Conservation (phyloP, 1,140 invertebrate species). For the Dendrolimus punctatus region DNA sequence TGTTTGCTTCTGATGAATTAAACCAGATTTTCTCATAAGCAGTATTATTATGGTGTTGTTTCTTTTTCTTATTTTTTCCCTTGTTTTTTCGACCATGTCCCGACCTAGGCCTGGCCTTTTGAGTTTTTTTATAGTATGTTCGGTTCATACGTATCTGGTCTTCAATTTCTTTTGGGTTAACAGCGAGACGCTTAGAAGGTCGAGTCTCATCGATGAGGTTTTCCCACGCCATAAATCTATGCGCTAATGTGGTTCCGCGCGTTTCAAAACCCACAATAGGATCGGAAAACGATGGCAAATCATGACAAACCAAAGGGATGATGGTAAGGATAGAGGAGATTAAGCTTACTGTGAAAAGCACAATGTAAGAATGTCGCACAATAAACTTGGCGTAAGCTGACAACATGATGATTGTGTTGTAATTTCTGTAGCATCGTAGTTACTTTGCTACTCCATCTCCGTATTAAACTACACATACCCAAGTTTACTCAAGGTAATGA, state of each 20-base stretch:
- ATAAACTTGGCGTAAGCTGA: conserved; percentile 76
- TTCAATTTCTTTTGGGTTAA: conserved; percentile 80
- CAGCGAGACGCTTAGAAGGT: conserved; percentile 77
- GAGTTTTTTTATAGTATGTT: conserved; percentile 53
- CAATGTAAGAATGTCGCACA: conserved; percentile 82
- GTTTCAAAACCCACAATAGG: conserved; percentile 91
- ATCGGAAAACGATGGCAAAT: conserved; percentile 84
- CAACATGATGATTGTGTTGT: conserved; percentile 55
- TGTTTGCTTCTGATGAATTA: conserved; percentile 32
- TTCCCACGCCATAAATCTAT: conserved; percentile 85
- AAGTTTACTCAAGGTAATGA: conserved; percentile 13
- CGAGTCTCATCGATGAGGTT: conserved; percentile 85
- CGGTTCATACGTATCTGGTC: conserved; percentile 69
- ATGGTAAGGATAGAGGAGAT: conserved; percentile 81
- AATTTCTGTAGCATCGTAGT: conserved; percentile 45
- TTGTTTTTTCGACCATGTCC: conserved; percentile 63
- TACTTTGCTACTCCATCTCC: conserved; percentile 24
- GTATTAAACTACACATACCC: conserved; percentile 21
- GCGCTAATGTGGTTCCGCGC: conserved; percentile 85
- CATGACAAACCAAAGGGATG: conserved; percentile 78
- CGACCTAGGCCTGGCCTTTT: conserved; percentile 55
- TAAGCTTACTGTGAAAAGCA: conserved; percentile 78
- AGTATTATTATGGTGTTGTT: conserved; percentile 36
- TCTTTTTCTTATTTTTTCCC: conserved; percentile 58
- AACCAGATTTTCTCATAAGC: conserved; percentile 42